phyloP scores from a whole-genome alignment of 1,140 invertebrate genomes.

The Chrysomallon squamiferum region DNA sequence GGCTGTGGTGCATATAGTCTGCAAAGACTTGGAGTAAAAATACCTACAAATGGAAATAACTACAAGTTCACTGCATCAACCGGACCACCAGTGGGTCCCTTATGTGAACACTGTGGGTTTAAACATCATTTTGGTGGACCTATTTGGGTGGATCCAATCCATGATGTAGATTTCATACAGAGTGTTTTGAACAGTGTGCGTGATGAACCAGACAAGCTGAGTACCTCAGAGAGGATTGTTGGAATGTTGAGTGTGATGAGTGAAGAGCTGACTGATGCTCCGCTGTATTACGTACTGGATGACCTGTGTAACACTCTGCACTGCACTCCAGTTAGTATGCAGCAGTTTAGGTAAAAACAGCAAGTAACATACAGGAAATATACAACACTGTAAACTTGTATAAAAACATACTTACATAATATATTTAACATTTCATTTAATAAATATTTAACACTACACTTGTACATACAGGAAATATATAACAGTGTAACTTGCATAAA shows the following conservation, averaged over 20 bases:
- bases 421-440: no score
- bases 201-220: conserved; percentile 48
- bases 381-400: no score
- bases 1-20: conserved; percentile 83
- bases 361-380: no score
- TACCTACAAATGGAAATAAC: conserved; percentile 56
- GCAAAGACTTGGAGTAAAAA: conserved; percentile 76
- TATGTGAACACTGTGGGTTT: conserved; percentile 80
- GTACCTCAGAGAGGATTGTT: conserved; percentile 77
- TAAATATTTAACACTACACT: no score
- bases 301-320: conserved; percentile 73
- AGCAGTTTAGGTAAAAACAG: conserved; percentile 68
- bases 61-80: conserved; percentile 72
- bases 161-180: conserved; percentile 79
- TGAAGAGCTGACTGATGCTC: conserved; percentile 82
- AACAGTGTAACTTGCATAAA: no score
- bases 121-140: conserved; percentile 88
- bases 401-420: no score
- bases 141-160: conserved; percentile 88
- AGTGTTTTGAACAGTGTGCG: conserved; percentile 63
- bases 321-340: conserved; percentile 64
- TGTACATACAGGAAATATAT: no score
- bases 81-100: conserved; percentile 71
- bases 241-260: conserved; percentile 67
- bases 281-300: conserved; percentile 85